phyloP scores from a whole-genome alignment of 1,140 invertebrate genomes.

The Drosophila yakuba region DNA sequence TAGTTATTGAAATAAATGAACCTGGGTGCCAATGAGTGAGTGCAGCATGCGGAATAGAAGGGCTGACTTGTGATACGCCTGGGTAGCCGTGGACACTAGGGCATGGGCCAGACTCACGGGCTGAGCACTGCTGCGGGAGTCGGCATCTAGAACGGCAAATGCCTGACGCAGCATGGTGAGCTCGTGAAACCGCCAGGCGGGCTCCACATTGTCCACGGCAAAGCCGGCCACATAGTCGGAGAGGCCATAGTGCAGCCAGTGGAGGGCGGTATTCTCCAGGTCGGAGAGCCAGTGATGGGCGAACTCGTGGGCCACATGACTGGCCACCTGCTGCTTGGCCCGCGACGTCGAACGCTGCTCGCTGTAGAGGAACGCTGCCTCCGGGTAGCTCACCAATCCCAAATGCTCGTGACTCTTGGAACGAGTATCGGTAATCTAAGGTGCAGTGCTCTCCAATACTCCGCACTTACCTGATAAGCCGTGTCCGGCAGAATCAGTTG shows the following conservation, averaged over 20 bases:
- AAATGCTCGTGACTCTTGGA: constrained; percentile 2
- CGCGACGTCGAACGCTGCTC: background rate
- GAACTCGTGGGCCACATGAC: background rate
- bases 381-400: constrained; percentile 1
- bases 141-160: background rate
- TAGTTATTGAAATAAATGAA: background rate
- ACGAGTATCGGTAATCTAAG: too few relatives aligned
- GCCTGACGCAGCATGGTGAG: background rate
- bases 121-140: background rate
- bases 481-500: constrained; percentile 2
- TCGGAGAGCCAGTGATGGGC: constrained; percentile 14
- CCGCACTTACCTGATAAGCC: background rate
- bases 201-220: constrained; percentile 9
- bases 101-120: constrained; percentile 1
- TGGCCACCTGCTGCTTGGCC: constrained; percentile 7
- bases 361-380: constrained; percentile 1
- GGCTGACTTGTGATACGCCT: background rate
- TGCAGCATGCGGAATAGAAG: constrained; percentile 14
- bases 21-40: constrained; percentile 12
- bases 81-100: background rate
- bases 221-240: constrained; percentile 6
- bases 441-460: too few relatives aligned
- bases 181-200: background rate
- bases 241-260: constrained; percentile 6
- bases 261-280: background rate